Base-by-base conservation (phyloP, 2,888 invertebrate species). In the Carcina quercana region DNA sequence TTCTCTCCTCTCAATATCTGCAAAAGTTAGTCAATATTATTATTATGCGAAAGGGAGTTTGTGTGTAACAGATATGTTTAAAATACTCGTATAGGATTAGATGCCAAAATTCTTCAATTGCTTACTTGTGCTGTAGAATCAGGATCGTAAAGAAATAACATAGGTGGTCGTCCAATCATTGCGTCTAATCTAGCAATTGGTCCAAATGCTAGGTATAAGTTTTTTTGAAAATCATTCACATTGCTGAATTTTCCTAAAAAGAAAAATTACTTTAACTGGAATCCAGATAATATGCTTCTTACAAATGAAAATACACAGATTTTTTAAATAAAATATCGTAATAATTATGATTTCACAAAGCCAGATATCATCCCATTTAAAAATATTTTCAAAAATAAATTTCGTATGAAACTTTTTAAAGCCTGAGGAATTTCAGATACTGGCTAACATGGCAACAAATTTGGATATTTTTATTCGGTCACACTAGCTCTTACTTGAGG, bases 111-210 rank as follows among this genome's bases (percentile, higher is more conserved):
- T 5, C 17, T 17, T 17, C 17, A 17, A 17, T 17, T 7, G 42
- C 40, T 49, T 47, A 69, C 72, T 17, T 55, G 41, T 20, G 55
- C 56, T 10, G 44, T 34, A 28, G 49, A 40, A 37, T 71, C 68
- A 2, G 72, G 50, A 21, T 75, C 73, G 28, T 36, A 53, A 2
- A 74, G 20, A 2, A 70, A 15, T 13, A 69, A 29, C 3, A 63
- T 27, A 0, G 59, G 35, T 0, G 40, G 38, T 8, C 21, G 40
- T 2, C 64, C 61, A 2, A 64, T 35, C 1, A 47, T 13, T 0
- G 50, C 45, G 4, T 63, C 53, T 1, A 73, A 26, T 37, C 43
- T 59, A 1, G 59, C 44, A 3, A 75, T 65, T 1, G 65, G 66
- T 5, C 75, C 75, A 39, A 59, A 68, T 1, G 21, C 35, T 0